These are phyloP conservation scores for Myrmophylax atrothorax DNA, from an alignment of 2,113 vertebrate genomes.

Conservation along the genomic window DNA sequence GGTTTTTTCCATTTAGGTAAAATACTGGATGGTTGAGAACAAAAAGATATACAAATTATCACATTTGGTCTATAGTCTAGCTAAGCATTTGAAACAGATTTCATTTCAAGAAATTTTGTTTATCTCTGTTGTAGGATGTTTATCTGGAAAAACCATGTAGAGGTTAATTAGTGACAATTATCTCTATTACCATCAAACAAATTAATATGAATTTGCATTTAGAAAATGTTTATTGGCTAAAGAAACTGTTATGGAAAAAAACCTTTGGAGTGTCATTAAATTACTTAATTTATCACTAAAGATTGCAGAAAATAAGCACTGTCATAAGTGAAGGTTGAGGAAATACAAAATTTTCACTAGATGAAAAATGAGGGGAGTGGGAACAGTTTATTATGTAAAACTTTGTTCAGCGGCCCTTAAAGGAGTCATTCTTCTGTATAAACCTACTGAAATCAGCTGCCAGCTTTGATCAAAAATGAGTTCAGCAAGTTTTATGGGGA, in stretches of 20 bases:
- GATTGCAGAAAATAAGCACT: neutral
- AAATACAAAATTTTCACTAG: neutral
- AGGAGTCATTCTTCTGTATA: neutral
- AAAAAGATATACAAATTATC: neutral
- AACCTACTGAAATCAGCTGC: neutral
- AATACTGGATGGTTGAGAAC: neutral
- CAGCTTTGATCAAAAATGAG: neutral
- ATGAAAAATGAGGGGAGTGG: neutral
- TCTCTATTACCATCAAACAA: constrained; percentile 10
- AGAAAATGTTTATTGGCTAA: constrained; percentile 4
- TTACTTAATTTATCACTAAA: neutral
- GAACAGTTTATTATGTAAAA: neutral
- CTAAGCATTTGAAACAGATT: neutral
- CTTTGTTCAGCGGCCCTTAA: neutral
- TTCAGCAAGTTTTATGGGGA: neutral
- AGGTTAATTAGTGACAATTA: constrained; percentile 43
- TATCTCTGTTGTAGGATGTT: constrained; percentile 20
- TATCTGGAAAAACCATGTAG: neutral
- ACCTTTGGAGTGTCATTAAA: neutral
- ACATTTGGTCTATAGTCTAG: neutral
- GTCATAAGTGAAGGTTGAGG: neutral
- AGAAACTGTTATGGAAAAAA: constrained; percentile 12
- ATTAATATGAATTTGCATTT: constrained; percentile 34
- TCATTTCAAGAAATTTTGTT: neutral
- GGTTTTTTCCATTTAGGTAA: neutral